A percentile compares a stretch with the other conserved stretches of the same genome.
phyloP scores from a whole-genome alignment of 92 coral and sea anemone species.

The Porites divaricata region DNA sequence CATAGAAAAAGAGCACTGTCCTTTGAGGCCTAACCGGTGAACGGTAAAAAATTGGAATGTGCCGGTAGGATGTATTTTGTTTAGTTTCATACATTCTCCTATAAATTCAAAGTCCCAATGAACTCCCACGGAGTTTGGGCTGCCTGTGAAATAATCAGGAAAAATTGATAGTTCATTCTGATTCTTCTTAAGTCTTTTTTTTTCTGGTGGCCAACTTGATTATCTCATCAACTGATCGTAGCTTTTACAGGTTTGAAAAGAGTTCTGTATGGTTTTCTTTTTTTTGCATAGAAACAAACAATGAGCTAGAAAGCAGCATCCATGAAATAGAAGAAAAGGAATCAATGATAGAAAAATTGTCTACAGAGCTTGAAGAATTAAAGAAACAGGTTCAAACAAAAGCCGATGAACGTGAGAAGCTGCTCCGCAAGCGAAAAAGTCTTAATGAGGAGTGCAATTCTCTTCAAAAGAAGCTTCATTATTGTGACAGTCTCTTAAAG shows the following conservation, averaged over 20 bases:
- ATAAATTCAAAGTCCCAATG: no score
- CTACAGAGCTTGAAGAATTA: constrained; percentile 31
- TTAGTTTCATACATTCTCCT: no score
- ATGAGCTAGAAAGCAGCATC: constrained; percentile 36
- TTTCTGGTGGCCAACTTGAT: no score
- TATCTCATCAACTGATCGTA: no score
- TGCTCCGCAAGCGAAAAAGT: constrained; percentile 35
- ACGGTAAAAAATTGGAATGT: no score
- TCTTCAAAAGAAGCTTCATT: constrained; percentile 56
- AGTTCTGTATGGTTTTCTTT: neutral
- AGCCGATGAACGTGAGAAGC: constrained; percentile 12
- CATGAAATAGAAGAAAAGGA: constrained; percentile 43
- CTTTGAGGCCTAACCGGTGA: no score
- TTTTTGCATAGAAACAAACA: constrained; percentile 22
- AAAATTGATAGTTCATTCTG: no score
- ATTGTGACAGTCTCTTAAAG: constrained; percentile 58
- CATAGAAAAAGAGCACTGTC: no score
- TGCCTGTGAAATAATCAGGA: no score
- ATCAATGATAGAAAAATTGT: constrained; percentile 15
- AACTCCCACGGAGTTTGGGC: no score
- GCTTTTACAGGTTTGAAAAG: neutral
- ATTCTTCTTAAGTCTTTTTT: no score
- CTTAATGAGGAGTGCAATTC: constrained; percentile 51
- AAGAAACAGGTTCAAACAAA: constrained; percentile 12
- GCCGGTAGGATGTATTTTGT: no score